A percentile compares a stretch with the other conserved stretches of the same genome.
Evolutionary conservation across 2,888 invertebrate species (phyloP).

Genomic region (Hydroisotoma schaefferi): DNA sequence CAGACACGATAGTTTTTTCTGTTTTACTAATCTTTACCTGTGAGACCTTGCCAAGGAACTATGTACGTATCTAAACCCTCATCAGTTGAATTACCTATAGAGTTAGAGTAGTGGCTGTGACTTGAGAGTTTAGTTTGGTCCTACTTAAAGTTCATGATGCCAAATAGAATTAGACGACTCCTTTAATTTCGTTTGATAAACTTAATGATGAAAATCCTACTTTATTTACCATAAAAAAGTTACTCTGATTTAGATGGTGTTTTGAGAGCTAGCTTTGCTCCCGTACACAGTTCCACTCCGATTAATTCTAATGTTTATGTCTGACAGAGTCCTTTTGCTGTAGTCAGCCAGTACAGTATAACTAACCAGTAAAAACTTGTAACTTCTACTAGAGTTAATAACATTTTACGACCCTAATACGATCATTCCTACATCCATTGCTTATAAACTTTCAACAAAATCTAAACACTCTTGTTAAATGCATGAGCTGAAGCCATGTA

Average conservation of each 20-base stretch:
- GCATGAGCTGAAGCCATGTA: too few species aligned
- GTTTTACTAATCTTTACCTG: too few species aligned
- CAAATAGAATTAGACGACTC: not conserved
- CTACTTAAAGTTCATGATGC: not conserved
- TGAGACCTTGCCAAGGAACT: too few species aligned
- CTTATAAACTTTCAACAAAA: not conserved
- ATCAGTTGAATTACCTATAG: too few species aligned
- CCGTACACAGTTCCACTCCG: not conserved
- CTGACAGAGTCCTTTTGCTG: too few species aligned
- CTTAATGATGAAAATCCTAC: conserved; percentile 2
- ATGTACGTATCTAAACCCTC: too few species aligned
- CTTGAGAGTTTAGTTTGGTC: too few species aligned
- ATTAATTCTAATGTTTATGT: conserved; percentile 2
- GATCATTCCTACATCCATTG: not conserved
- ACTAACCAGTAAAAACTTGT: not conserved
- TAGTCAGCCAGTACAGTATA: too few species aligned
- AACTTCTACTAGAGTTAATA: not conserved
- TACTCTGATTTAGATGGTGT: not conserved
- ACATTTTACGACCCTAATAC: not conserved
- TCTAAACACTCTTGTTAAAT: too few species aligned
- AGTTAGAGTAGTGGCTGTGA: too few species aligned
- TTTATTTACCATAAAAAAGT: not conserved
- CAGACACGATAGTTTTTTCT: too few species aligned
- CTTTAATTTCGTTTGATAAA: not conserved
- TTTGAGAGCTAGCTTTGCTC: conserved; percentile 5